Evolutionary conservation across 2,113 vertebrate genomes (phyloP).

Genomic region (Capreolus pygargus): DNA sequence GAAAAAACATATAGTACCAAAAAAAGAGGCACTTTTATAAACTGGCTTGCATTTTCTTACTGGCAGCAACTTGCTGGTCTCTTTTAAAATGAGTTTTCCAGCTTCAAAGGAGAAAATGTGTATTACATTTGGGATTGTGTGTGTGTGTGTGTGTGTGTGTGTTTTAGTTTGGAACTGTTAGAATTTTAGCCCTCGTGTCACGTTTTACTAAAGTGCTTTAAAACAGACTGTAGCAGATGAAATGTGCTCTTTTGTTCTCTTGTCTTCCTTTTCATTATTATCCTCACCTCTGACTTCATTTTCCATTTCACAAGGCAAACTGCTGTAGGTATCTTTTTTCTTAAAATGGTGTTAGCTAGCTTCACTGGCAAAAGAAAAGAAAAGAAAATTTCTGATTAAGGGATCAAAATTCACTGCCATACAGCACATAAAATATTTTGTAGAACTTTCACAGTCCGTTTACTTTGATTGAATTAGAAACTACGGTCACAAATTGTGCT

Average conservation of each 20-base stretch:
- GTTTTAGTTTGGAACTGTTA: constrained; percentile 17
- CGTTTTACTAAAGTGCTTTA: background rate
- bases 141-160: background rate
- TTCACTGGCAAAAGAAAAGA: background rate
- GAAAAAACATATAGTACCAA: background rate
- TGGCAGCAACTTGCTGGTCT: constrained; percentile 54
- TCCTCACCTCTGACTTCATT: background rate
- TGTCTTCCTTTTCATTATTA: background rate
- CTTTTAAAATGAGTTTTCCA: constrained; percentile 62
- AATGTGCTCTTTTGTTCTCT: background rate
- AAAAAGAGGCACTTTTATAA: constrained; percentile 5
- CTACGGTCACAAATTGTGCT: background rate
- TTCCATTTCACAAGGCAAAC: background rate
- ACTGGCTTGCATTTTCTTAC: constrained; percentile 43
- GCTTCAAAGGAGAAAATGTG: constrained; percentile 63
- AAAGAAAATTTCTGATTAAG: constrained; percentile 6
- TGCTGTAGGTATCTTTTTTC: background rate
- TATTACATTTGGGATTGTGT: constrained; percentile 18
- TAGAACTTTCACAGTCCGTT: background rate
- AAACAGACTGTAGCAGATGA: background rate
- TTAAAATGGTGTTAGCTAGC: background rate
- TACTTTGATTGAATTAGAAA: constrained; percentile 53
- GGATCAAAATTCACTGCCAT: constrained; percentile 10
- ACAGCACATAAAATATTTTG: background rate
- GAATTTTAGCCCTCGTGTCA: background rate